phyloP scores from a whole-genome alignment of 2,797 vertebrate species.

The Manis javanica region DNA sequence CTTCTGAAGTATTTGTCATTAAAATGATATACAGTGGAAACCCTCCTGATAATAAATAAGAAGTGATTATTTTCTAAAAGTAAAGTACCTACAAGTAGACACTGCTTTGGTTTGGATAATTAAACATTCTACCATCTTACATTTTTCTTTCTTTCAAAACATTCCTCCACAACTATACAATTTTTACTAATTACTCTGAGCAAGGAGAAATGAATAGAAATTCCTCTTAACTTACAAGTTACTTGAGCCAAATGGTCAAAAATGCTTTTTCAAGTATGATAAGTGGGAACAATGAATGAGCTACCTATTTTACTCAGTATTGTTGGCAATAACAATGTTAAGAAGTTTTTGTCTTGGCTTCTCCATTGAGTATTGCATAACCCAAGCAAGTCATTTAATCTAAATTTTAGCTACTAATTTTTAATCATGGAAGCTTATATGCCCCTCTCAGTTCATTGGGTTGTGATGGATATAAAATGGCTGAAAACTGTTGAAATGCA shows the following conservation, averaged over 20 bases:
- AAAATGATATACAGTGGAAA: slow-evolving; percentile 22
- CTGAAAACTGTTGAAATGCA: slow-evolving; percentile 1
- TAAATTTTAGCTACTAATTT: slow-evolving; percentile 41
- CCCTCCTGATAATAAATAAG: not conserved
- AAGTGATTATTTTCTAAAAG: slow-evolving; percentile 58
- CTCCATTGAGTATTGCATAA: slow-evolving; percentile 6
- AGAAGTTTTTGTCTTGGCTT: not conserved
- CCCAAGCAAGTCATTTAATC: not conserved
- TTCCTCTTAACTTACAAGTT: not conserved
- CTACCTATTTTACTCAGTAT: not conserved
- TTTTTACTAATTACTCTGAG: not conserved
- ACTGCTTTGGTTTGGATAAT: not conserved
- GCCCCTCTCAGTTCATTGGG: not conserved
- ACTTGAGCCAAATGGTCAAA: not conserved
- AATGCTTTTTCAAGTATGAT: not conserved
- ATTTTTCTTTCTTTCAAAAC: slow-evolving; percentile 38
- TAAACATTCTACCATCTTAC: not conserved
- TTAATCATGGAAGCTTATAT: not conserved
- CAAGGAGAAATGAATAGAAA: not conserved
- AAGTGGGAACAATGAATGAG: not conserved
- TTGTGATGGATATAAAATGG: not conserved
- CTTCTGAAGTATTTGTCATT: slow-evolving; percentile 36
- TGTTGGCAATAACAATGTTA: not conserved
- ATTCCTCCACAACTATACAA: not conserved
- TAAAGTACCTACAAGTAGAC: not conserved